Base-by-base conservation (phyloP, 2,797 vertebrate species). In the Scomberomorus guttatus region DNA sequence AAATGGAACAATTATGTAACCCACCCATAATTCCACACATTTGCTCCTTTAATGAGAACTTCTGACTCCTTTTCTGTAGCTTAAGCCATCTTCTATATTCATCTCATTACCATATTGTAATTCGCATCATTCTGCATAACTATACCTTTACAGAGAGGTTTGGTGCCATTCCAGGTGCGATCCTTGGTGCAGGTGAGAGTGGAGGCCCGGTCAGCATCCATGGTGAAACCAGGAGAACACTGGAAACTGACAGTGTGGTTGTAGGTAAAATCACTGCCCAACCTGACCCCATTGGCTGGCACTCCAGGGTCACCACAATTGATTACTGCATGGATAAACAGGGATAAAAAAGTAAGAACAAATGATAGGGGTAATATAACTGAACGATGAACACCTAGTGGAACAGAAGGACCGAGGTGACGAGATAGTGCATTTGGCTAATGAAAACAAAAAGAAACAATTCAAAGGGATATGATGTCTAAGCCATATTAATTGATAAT, bases 231-330 rank as follows among this genome's bases (percentile, higher is more conserved):
- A 0, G 98, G 98, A 0, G 90, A 86, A 90, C 98, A 99, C 89
- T 97, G 98, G 92, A 96, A 99, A 24, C 87, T 93, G 55, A 97
- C 96, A 0, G 94, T 96, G 69, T 74, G 95, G 75, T 97, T 97
- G 93, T 97, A 99, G 34, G 93, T 97, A 77, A 98, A 98, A 83
- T 98, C 98, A 18, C 51, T 96, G 83, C 98, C 98, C 79, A 98
- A 70, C 14, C 97, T 90, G 63, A 99, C 81, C n/a, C 98, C 98
- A 6, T 98, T 99, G 79, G 97, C 96, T 2, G 98, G 97, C 29
- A 98, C 93, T 0, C 98, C 98, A 0, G 98, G 97, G 90, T 99
- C 98, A 0, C 97, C 98, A 24, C 98, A 99, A 92, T 98, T 97
- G 89, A 99, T 99, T 69, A 99, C 98, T 99, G 89, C 4, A 50